Percentiles rank a stretch among this genome's conserved stretches.
These are phyloP conservation scores for Xylota segnis DNA, from an alignment of 2,888 invertebrate genomes.

Conservation along the genomic window DNA sequence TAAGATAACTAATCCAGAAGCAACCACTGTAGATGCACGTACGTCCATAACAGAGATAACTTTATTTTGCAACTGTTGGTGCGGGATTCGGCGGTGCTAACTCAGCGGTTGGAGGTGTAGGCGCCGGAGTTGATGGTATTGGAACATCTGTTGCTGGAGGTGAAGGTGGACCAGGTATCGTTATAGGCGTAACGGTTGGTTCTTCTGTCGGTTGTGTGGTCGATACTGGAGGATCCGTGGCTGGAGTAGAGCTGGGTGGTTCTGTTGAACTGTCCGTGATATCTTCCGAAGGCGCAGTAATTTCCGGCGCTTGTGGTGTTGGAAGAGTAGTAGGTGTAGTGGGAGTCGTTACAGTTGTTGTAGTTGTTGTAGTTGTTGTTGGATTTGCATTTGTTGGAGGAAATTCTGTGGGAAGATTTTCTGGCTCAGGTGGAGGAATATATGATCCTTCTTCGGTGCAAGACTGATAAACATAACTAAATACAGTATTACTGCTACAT, in stretches of 20 bases:
- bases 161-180: not conserved
- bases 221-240: too few relatives aligned
- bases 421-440: constrained; percentile 1
- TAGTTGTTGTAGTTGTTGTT: not conserved
- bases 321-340: too few relatives aligned
- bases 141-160: not conserved
- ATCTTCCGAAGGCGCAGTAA: too few relatives aligned
- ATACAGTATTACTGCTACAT: not conserved
- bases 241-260: too few relatives aligned
- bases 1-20: too few relatives aligned
- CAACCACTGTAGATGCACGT: too few relatives aligned
- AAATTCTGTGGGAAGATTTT: constrained; percentile 13
- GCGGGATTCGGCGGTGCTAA: not conserved
- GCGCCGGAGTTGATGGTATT: not conserved
- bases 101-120: not conserved
- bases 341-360: too few relatives aligned
- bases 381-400: constrained; percentile 5
- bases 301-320: too few relatives aligned
- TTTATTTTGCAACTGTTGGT: not conserved
- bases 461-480: constrained; percentile 2
- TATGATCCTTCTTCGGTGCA: not conserved
- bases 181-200: too few relatives aligned
- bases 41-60: too few relatives aligned
- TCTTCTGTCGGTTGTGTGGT: too few relatives aligned
- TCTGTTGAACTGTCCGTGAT: too few relatives aligned